A percentile compares a stretch with the other conserved stretches of the same genome.
These are phyloP conservation scores for Silurus asotus DNA, from an alignment of 2,113 vertebrate genomes.

Conservation along the genomic window DNA sequence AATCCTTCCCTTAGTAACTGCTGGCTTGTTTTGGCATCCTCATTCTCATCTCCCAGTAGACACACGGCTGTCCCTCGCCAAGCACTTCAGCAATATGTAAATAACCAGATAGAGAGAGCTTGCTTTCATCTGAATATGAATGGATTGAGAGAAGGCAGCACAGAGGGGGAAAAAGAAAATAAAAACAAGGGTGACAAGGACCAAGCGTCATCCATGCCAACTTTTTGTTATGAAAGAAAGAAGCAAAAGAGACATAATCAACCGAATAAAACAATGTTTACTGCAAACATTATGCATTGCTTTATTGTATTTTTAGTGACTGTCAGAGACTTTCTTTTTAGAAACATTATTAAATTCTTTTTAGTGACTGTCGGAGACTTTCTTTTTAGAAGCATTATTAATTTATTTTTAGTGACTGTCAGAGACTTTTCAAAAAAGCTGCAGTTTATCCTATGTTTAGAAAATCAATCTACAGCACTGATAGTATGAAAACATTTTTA, in stretches of 20 bases:
- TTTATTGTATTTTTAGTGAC: neutral
- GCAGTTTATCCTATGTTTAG: neutral
- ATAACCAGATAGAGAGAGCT: conserved; percentile 67
- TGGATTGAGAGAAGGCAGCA: conserved; percentile 54
- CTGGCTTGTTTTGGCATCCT: conserved; percentile 74
- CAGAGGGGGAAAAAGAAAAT: conserved; percentile 22
- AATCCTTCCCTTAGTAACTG: conserved; percentile 76
- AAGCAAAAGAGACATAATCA: conserved; percentile 53
- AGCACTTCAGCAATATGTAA: conserved; percentile 64
- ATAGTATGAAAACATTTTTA: neutral
- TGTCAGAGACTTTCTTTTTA: neutral
- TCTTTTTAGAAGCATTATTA: too few species aligned
- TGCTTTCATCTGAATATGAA: conserved; percentile 72
- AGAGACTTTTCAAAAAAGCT: neutral
- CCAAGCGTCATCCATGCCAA: conserved; percentile 13
- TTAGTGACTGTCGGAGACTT: neutral
- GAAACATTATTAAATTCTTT: neutral
- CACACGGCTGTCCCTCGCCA: conserved; percentile 29
- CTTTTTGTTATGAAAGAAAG: conserved; percentile 50
- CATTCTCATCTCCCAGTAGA: conserved; percentile 57
- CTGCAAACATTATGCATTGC: neutral
- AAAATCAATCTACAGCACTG: neutral
- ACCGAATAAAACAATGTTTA: conserved; percentile 46
- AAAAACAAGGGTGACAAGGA: neutral
- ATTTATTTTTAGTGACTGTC: neutral